Evolutionary conservation across 2,113 vertebrate species (phyloP), one percentile per base, ranked within the genome.

Genomic region (Mesembrinibis cayennensis): DNA sequence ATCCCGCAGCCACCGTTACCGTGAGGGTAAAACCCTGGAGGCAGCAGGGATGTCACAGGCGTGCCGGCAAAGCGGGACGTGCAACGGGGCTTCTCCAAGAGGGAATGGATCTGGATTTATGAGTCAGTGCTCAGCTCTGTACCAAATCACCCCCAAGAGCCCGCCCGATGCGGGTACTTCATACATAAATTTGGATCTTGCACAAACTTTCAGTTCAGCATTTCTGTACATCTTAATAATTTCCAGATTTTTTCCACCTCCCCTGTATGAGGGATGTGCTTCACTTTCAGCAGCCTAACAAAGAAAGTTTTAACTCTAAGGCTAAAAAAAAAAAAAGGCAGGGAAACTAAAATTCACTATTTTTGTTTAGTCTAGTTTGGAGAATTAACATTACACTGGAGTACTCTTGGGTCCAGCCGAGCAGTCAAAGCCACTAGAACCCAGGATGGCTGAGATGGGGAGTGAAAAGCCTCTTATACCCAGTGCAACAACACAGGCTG

Each of bases 361-460:
- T 97, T 96, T 96, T 95, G 93, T 97, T 97, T 96, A 95, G 93
- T 95, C 94, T 96, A 62, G 72, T 86, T 93, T 30, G 49, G 52
- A 84, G 89, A 93, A 87, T 49, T 55, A 86, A 79, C 82, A 7
- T 90, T 85, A 65, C 87, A 67, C 59, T 52, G 58, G 71, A 74
- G 78, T 78, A 59, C 84, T 80, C 70, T 23, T 66, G 71, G 84
- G 93, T 89, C 86, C 84, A 18, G 65, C 2, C 0, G 20, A 95
- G 92, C 89, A 20, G 72, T 50, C 63, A 27, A 56, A 84, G 91
- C 61, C 76, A 74, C 4, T 1, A 44, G 84, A 94, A 30, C 45
- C 58, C 78, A 38, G 81, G 86, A 52, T 4, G 27, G 84, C 63
- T 56, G 83, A 34, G 93, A 45, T 30, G 66, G 81, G 72, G 38